Percentiles rank a stretch among this genome's conserved stretches.
These are phyloP conservation scores for Gila orcuttii DNA, from an alignment of 2,113 vertebrate species.

Conservation along the genomic window DNA sequence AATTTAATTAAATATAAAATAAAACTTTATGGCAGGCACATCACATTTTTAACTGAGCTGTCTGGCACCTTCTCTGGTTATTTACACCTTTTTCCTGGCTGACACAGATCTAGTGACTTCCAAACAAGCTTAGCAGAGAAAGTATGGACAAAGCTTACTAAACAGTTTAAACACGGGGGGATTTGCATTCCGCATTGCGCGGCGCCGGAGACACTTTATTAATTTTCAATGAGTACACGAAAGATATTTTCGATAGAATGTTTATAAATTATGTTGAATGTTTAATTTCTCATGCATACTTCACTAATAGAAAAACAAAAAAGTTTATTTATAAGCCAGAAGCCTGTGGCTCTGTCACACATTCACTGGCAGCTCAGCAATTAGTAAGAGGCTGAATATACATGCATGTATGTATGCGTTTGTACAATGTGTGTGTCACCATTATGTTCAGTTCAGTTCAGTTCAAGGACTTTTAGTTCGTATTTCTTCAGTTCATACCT, in stretches of 20 bases:
- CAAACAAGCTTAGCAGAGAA: not conserved
- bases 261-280: conserved; percentile 8
- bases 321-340: not conserved
- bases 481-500: too few species aligned
- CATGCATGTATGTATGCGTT: too few species aligned
- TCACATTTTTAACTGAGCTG: not conserved
- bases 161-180: conserved; percentile 10
- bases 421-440: not conserved
- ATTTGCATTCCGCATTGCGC: conserved; percentile 26
- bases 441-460: too few species aligned
- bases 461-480: too few species aligned
- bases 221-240: conserved; percentile 44
- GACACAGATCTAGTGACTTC: conserved; percentile 9
- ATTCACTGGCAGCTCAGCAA: not conserved
- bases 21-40: not conserved
- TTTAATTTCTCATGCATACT: conserved; percentile 34
- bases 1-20: too few species aligned
- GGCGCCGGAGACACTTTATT: conserved; percentile 4
- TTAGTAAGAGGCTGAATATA: not conserved
- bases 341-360: conserved; percentile 1
- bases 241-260: conserved; percentile 14
- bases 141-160: not conserved
- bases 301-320: conserved; percentile 13
- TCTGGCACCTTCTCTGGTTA: not conserved
- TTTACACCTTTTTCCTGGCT: not conserved